These are phyloP conservation scores for Puma concolor DNA, from an alignment of 2,113 vertebrate species.

Conservation along the genomic window DNA sequence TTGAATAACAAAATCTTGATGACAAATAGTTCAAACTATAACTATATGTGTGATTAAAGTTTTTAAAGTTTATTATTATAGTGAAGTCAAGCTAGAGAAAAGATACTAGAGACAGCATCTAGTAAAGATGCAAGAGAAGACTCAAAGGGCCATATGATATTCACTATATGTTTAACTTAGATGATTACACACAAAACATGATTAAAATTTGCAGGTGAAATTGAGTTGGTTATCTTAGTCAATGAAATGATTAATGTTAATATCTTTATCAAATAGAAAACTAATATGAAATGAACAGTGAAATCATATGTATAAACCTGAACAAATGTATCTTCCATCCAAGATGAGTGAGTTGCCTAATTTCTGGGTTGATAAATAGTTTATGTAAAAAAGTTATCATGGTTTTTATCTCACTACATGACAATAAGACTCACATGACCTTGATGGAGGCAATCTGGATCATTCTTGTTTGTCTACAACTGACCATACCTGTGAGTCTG, in stretches of 20 bases:
- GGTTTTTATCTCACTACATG: neutral
- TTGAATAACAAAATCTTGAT: neutral
- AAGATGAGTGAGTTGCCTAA: neutral
- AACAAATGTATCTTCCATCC: neutral
- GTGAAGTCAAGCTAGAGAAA: neutral
- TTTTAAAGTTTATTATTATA: neutral
- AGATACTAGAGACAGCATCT: neutral
- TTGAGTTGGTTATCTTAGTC: neutral
- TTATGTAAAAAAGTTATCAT: neutral
- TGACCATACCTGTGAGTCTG: neutral
- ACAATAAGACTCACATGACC: neutral
- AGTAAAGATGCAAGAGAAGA: neutral
- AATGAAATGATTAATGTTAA: neutral
- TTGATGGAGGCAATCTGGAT: neutral
- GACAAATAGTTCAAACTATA: neutral
- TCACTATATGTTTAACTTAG: neutral
- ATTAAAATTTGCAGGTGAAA: neutral
- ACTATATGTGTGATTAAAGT: neutral
- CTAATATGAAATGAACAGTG: neutral
- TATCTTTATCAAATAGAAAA: neutral
- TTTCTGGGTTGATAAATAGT: neutral
- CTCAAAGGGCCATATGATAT: neutral
- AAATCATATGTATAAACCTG: neutral
- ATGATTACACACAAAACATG: neutral
- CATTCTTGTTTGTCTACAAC: neutral